phyloP scores from a whole-genome alignment of 2,797 vertebrate species.

The Crotalus adamanteus region DNA sequence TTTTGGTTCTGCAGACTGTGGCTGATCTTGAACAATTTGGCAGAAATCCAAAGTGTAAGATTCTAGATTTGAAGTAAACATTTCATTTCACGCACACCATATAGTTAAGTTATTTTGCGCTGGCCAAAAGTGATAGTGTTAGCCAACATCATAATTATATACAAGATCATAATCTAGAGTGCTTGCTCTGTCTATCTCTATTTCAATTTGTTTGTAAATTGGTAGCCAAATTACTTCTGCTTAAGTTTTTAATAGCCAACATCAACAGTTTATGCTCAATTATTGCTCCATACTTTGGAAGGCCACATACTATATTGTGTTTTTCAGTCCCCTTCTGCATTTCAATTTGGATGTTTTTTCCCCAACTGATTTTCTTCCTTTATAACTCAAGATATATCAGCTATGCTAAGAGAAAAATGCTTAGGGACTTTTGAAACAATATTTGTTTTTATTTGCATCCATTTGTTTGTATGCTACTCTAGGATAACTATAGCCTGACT shows the following conservation, averaged over 20 bases:
- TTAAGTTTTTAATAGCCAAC: not conserved
- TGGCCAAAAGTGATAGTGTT: not conserved
- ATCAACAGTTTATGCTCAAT: not conserved
- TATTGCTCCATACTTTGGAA: not conserved
- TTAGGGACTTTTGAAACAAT: not conserved
- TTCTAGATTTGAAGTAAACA: no score
- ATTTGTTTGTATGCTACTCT: not conserved
- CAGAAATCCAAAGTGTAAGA: not conserved
- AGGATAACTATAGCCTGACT: not conserved
- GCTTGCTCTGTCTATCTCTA: not conserved
- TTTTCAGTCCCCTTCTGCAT: not conserved
- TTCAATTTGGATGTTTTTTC: not conserved
- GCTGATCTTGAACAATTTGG: not conserved
- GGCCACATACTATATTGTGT: not conserved
- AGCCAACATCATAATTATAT: not conserved
- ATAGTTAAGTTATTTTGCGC: no score
- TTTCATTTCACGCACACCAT: no score
- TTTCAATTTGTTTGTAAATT: not conserved
- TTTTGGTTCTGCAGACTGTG: not conserved
- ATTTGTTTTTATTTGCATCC: not conserved
- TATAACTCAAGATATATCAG: not conserved
- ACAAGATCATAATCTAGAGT: not conserved
- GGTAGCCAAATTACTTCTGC: not conserved
- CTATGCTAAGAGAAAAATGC: not conserved
- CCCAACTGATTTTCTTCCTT: not conserved